Evolutionary conservation across 2,797 vertebrate genomes (phyloP).

Genomic region (Bryconaethiops microstoma): DNA sequence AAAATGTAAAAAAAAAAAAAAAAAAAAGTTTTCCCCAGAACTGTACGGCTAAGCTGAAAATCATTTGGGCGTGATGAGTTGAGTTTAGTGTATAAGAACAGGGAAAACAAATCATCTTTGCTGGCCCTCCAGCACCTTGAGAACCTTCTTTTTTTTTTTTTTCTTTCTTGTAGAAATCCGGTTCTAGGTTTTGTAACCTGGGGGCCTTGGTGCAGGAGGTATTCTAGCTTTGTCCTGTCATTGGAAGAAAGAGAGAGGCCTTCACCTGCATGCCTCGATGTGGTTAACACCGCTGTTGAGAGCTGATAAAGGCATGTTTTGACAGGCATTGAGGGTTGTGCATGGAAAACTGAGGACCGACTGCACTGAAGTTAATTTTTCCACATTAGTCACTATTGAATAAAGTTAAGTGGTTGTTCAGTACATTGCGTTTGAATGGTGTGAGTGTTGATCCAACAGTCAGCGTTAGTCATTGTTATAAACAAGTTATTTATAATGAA

Average conservation of each 20-base stretch:
- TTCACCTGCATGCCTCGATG: slow-evolving; percentile 25
- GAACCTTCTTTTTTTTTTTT: background rate
- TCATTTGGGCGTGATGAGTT: background rate
- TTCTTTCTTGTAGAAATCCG: background rate
- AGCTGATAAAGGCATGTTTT: slow-evolving; percentile 61
- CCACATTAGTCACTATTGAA: slow-evolving; percentile 36
- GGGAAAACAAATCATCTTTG: no score
- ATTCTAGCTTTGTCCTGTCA: background rate
- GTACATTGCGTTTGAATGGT: slow-evolving; percentile 22
- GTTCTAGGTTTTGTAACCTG: background rate
- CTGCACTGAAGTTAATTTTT: slow-evolving; percentile 27
- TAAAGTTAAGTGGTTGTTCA: slow-evolving; percentile 9
- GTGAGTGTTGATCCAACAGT: slow-evolving; percentile 13
- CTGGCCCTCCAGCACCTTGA: no score
- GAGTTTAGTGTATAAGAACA: no score
- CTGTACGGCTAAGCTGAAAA: background rate
- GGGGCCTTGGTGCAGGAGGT: background rate
- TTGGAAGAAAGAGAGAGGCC: slow-evolving; percentile 25
- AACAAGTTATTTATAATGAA: slow-evolving; percentile 16
- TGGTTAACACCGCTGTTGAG: slow-evolving; percentile 45
- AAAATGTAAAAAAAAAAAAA: background rate
- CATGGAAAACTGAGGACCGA: slow-evolving; percentile 17
- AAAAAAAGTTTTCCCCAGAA: no score
- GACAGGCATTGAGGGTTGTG: slow-evolving; percentile 52
- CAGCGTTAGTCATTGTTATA: slow-evolving; percentile 3